Percentiles rank a stretch among this genome's conserved stretches.
Conservation (phyloP, 2,113 vertebrate genomes). For the Bambusicola thoracicus region DNA sequence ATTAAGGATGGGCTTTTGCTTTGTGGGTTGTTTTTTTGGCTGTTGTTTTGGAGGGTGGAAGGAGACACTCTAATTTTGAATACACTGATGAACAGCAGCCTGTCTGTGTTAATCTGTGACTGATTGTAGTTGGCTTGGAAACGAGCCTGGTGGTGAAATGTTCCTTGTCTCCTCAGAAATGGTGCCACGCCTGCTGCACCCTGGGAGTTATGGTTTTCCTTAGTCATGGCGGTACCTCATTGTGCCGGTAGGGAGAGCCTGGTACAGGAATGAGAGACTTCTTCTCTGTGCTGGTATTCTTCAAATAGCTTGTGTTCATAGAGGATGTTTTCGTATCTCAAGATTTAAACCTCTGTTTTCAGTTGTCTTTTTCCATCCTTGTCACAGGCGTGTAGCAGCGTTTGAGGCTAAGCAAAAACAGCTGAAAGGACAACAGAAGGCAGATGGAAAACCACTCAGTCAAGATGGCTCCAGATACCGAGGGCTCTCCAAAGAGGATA, state of each 20-base stretch:
- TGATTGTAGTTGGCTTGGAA: background rate
- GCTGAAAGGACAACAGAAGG: slow-evolving; percentile 53
- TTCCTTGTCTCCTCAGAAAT: background rate
- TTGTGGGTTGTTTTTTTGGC: background rate
- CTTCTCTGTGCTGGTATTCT: background rate
- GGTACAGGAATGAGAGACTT: background rate
- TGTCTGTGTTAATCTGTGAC: background rate
- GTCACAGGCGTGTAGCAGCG: slow-evolving; percentile 88
- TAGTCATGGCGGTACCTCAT: background rate
- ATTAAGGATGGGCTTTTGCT: background rate
- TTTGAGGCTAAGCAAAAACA: slow-evolving; percentile 87
- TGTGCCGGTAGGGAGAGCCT: background rate
- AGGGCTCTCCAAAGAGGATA: slow-evolving; percentile 86
- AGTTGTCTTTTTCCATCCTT: slow-evolving; percentile 12
- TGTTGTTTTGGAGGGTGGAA: background rate
- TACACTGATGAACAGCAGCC: background rate
- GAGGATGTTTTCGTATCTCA: background rate
- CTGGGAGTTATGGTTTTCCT: background rate
- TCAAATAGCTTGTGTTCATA: background rate
- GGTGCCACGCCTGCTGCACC: background rate
- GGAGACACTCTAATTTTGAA: background rate
- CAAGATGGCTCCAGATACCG: slow-evolving; percentile 56
- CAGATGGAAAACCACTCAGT: slow-evolving; percentile 16
- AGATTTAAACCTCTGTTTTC: background rate
- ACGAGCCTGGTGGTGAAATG: background rate